Evolutionary conservation across 2,888 invertebrate species (phyloP), one percentile per base, ranked within the genome.

Genomic region (Coelogynopora nodosa): DNA sequence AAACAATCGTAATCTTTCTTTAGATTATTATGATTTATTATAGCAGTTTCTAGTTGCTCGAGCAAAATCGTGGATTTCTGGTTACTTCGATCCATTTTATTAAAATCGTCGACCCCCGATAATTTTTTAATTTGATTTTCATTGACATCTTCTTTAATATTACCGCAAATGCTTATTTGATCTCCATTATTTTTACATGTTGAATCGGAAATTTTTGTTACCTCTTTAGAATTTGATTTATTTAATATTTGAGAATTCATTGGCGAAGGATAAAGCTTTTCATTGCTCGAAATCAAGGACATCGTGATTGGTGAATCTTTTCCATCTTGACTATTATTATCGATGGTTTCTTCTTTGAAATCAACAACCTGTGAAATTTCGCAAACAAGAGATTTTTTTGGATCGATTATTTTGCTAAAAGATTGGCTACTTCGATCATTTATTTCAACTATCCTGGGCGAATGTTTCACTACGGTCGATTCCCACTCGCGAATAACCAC

Each of bases 311-410:
- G 74, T n/a, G 23, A n/a, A 23, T 74, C 74, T 26, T 23, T 26
- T 74, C 23, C 74, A 23, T 10, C 18, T 2, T 74, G 18, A 26
- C 74, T 74, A 74, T 74, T 26, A 18, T 49, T 18, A 74, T 74
- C 74, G 23, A 5, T 23, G 23, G 23, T 74, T 23, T 13, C 74
- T 13, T 26, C 74, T 5, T n/a, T 26, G 2, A 74, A 2, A 2
- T 74, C 74, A 74, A 74, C 74, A 23, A n/a, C 74, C 74, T 74
- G 74, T 2, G 74, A 74, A 74, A 74, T 74, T 5, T 23, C 74
- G 27, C 74, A 74, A 74, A 74, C 74, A 2, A 23, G 74, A 23
- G 23, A n/a, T 74, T 74, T 74, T 74, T 74, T 74, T 13, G 74
- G 18, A 5, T 23, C 27, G 2, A 26, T 5, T 49, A 18, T 49